Conservation (phyloP, 2,113 vertebrate genomes). For the Hyaena hyaena region DNA sequence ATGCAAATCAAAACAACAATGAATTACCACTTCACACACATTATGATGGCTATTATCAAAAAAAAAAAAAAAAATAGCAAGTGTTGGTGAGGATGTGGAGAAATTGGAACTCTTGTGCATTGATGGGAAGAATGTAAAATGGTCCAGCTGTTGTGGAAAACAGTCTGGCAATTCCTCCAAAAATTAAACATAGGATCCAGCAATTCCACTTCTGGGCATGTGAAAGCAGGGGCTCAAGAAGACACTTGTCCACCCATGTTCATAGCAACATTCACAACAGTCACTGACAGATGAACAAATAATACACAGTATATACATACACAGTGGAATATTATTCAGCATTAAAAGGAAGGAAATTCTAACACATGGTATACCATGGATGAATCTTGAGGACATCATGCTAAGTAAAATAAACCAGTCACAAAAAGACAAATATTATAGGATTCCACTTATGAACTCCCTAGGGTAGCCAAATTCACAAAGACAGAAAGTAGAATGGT, state of each 20-base stretch:
- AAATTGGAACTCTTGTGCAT: background rate
- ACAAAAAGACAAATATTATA: background rate
- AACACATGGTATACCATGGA: background rate
- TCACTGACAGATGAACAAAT: background rate
- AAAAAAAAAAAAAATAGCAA: background rate
- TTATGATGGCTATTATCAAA: background rate
- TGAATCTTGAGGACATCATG: background rate
- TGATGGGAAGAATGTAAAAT: background rate
- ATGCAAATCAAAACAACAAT: constrained; percentile 20
- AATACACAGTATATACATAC: background rate
- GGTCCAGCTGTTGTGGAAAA: background rate
- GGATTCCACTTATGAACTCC: background rate
- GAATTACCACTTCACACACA: background rate
- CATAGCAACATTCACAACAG: background rate
- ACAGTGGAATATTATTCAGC: background rate
- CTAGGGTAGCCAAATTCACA: background rate
- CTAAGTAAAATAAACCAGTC: background rate
- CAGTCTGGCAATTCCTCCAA: background rate
- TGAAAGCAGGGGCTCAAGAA: background rate
- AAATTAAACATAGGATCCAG: constrained; percentile 11
- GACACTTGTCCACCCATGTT: background rate
- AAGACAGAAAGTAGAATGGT: background rate
- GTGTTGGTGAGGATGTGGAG: background rate
- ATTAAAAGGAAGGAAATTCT: background rate
- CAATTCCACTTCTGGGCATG: background rate